Evolutionary conservation across 2,888 invertebrate genomes (phyloP).

Genomic region (Drosophila lutescens): DNA sequence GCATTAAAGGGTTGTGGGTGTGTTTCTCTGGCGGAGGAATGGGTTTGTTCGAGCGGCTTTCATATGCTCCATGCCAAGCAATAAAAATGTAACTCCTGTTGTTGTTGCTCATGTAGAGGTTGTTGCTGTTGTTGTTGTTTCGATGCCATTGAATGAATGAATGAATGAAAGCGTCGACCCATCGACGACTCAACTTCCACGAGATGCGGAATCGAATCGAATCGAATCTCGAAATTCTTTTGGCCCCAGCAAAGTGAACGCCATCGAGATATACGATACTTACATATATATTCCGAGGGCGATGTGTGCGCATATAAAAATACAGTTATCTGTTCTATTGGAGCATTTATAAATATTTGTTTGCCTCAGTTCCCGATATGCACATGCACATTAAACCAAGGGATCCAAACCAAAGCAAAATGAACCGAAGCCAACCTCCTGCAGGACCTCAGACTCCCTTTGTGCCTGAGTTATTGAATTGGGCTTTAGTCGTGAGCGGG

Average conservation of each 20-base stretch:
- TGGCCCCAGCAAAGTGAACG: conserved; percentile 63
- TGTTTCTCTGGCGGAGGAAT: conserved; percentile 23
- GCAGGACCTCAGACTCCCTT: conserved; percentile 17
- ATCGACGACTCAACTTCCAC: conserved; percentile 62
- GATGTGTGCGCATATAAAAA: conserved; percentile 69
- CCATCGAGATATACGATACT: conserved; percentile 9
- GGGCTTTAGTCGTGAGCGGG: conserved; percentile 45
- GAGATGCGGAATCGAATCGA: conserved; percentile 71
- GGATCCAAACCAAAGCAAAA: conserved; percentile 15
- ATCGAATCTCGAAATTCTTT: conserved; percentile 67
- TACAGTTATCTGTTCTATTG: conserved; percentile 80
- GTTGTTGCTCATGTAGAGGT: conserved; percentile 44
- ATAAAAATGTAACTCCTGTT: conserved; percentile 70
- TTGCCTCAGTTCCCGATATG: conserved; percentile 71
- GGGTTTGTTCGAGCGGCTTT: conserved; percentile 57
- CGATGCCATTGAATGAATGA: conserved; percentile 57
- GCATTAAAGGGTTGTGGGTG: conserved; percentile 34
- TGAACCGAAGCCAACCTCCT: conserved; percentile 28
- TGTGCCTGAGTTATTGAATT: conserved; percentile 63
- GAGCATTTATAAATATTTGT: conserved; percentile 79
- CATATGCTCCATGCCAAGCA: conserved; percentile 76
- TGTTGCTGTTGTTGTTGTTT: conserved; percentile 8
- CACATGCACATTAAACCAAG: conserved; percentile 69
- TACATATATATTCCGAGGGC: conserved; percentile 4
- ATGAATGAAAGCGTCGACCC: conserved; percentile 74